A percentile compares a stretch with the other conserved stretches of the same genome.
Evolutionary conservation across 2,888 invertebrate genomes (phyloP).

Genomic region (Ormyrus rosae): DNA sequence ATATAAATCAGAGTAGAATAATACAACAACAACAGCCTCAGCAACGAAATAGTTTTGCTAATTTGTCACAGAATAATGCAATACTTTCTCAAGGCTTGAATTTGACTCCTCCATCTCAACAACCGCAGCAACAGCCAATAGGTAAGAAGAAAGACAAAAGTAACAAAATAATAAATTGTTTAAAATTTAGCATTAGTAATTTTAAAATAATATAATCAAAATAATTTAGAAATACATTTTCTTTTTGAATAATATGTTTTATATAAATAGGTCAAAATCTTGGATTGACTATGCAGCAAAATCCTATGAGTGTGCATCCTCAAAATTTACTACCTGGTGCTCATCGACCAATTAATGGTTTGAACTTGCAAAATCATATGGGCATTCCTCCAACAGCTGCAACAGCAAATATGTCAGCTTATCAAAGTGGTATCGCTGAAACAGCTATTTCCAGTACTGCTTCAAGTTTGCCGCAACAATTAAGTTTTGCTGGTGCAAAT

Average conservation of each 20-base stretch:
- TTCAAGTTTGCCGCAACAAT: constrained; percentile 23
- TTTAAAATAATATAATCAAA: neutral
- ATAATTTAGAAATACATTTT: neutral
- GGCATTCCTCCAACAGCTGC: constrained; percentile 21
- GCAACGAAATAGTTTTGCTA: constrained; percentile 33
- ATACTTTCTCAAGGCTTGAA: constrained; percentile 48
- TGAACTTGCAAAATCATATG: constrained; percentile 46
- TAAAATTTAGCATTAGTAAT: no score
- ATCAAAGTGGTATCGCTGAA: constrained; percentile 37
- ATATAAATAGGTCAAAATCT: constrained; percentile 44
- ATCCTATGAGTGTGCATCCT: constrained; percentile 35
- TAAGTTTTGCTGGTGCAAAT: constrained; percentile 56
- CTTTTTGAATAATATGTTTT: neutral
- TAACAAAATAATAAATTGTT: neutral
- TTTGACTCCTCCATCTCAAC: constrained; percentile 42
- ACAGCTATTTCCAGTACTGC: constrained; percentile 24
- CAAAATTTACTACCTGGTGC: constrained; percentile 37
- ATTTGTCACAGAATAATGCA: constrained; percentile 42
- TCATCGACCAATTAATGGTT: constrained; percentile 47
- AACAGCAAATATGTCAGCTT: constrained; percentile 35
- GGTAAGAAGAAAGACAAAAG: neutral
- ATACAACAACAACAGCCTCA: constrained; percentile 49
- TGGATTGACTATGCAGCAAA: constrained; percentile 35
- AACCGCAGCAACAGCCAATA: constrained; percentile 30
- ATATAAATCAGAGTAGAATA: constrained; percentile 56